A percentile compares a stretch with the other conserved stretches of the same genome.
These are phyloP conservation scores for Siderastrea siderea DNA, from an alignment of 92 coral and sea anemone species.

Conservation along the genomic window DNA sequence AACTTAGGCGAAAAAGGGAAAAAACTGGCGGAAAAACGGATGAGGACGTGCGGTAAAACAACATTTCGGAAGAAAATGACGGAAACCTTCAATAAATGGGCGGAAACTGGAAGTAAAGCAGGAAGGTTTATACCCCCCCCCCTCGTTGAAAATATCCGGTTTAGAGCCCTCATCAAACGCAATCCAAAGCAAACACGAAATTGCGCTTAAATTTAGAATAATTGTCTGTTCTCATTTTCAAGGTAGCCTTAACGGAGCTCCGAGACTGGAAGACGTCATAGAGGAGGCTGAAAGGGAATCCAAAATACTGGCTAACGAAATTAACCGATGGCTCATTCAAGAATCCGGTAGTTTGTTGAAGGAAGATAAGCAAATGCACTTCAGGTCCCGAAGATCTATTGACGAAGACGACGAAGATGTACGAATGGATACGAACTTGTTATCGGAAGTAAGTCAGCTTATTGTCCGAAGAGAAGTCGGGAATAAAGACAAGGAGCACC, in stretches of 20 bases:
- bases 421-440: constrained; percentile 19
- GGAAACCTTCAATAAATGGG: no score
- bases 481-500: not conserved
- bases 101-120: not conserved
- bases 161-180: no score
- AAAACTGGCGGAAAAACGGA: no score
- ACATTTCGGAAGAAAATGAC: no score
- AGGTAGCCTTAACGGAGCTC: constrained; percentile 5
- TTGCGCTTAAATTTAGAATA: no score
- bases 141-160: not conserved
- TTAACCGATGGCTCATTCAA: constrained; percentile 72
- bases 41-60: no score
- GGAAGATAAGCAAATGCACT: constrained; percentile 23
- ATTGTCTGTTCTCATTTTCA: not conserved
- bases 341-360: constrained; percentile 55
- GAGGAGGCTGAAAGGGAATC: constrained; percentile 74
- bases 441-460: constrained; percentile 9
- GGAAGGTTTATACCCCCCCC: not conserved
- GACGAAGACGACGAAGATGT: constrained; percentile 22
- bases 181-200: no score
- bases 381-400: constrained; percentile 55
- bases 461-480: constrained; percentile 17
- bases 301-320: constrained; percentile 76
- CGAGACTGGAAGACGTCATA: constrained; percentile 47
- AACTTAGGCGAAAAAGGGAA: no score